These are phyloP conservation scores for Trochalopteron elliotii DNA, from an alignment of 2,113 vertebrate species.

Conservation along the genomic window DNA sequence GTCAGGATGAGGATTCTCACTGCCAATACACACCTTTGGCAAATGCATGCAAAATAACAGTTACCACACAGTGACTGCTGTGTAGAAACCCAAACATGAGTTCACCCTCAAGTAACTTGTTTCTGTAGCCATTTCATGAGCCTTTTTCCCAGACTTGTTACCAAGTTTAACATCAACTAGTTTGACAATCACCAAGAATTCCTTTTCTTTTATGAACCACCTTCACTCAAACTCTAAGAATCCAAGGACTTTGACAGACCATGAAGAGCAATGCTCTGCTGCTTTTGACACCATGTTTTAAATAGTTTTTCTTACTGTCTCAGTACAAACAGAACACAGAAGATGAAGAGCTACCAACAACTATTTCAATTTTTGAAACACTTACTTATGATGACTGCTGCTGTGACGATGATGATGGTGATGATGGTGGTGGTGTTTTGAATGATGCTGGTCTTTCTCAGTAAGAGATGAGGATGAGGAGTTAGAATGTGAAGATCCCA, in stretches of 20 bases:
- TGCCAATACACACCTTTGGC: not conserved
- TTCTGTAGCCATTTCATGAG: not conserved
- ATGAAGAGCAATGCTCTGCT: not conserved
- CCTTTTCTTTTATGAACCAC: not conserved
- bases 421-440: conserved; percentile 88
- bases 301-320: not conserved
- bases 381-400: conserved; percentile 91
- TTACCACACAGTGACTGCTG: not conserved
- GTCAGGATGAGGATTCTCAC: not conserved
- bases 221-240: not conserved
- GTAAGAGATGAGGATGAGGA: conserved; percentile 87
- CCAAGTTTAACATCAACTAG: not conserved
- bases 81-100: not conserved
- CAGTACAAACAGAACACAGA: not conserved
- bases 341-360: not conserved
- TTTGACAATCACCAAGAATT: not conserved
- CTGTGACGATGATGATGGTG: conserved; percentile 90
- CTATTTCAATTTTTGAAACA: not conserved
- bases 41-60: not conserved
- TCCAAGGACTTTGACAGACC: not conserved
- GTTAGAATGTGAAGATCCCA: conserved; percentile 92
- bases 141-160: not conserved
- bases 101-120: not conserved
- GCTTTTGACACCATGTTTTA: not conserved
- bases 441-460: conserved; percentile 93